Percentiles rank a stretch among this genome's conserved stretches.
phyloP scores from a whole-genome alignment of 2,797 vertebrate genomes.

The Eidolon dupreanum region DNA sequence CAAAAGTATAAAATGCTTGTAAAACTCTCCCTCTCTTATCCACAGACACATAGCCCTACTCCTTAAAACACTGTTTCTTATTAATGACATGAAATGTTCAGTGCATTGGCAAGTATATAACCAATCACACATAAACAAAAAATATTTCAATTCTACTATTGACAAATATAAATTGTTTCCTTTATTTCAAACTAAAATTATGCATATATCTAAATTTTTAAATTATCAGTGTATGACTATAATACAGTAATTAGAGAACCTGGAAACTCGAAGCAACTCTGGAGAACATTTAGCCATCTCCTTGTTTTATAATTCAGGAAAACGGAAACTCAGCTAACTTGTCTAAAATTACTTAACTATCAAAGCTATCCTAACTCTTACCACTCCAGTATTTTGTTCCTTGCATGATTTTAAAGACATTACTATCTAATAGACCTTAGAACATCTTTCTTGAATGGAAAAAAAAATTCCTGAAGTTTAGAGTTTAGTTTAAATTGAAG shows the following conservation, averaged over 20 bases:
- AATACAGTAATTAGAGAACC: not conserved
- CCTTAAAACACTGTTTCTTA: not conserved
- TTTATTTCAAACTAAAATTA: slow-evolving; percentile 52
- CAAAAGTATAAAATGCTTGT: slow-evolving; percentile 35
- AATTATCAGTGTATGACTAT: not conserved
- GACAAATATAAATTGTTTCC: not conserved
- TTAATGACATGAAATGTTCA: slow-evolving; percentile 34
- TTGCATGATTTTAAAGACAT: slow-evolving; percentile 36
- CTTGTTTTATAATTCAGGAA: slow-evolving; percentile 8
- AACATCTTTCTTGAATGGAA: not conserved
- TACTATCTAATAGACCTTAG: not conserved
- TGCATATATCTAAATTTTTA: not conserved
- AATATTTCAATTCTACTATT: not conserved
- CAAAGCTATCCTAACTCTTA: slow-evolving; percentile 16
- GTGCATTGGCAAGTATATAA: not conserved
- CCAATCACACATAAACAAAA: not conserved
- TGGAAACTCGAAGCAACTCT: not conserved
- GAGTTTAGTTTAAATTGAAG: slow-evolving; percentile 12
- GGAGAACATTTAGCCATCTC: not conserved
- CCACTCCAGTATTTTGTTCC: not conserved
- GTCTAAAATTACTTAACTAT: not conserved
- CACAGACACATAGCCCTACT: not conserved
- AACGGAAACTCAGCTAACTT: not conserved
- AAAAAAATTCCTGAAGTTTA: not conserved
- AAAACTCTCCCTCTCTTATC: slow-evolving; percentile 29